Base-by-base conservation (phyloP, 2,888 invertebrate species). In the Ditula angustiorana region DNA sequence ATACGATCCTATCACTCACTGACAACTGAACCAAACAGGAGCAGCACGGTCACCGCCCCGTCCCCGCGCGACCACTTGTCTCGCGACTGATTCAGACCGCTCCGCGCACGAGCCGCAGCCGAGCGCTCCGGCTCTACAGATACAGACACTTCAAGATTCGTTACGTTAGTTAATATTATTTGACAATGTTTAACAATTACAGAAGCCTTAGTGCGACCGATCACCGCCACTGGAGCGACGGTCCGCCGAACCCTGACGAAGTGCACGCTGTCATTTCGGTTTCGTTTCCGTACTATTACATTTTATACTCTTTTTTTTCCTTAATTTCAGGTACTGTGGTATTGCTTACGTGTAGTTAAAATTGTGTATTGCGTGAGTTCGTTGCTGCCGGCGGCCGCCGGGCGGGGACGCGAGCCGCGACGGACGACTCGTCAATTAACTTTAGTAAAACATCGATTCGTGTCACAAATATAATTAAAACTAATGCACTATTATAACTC, bases 401-500 rank as follows among this genome's bases (percentile, higher is more conserved):
- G 71, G 73, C 75, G 68, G 73, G 73, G 69, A 72, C 74, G 69
- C 71, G 70, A 66, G 73, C 77, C 73, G 71, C 76, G 80, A 74
- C 84, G 78, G 86, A 90, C 90, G 84, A 81, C 83, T 83, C 81
- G 61, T 86, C 89, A 89, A 89, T 89, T 81, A 88, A 90, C 87
- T 90, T 88, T 85, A 90, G 90, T 88, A 89, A 90, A 91, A 92
- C 91, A 90, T 91, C 85, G 89, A 90, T 88, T 88, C 90, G 90
- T 90, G 89, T 90, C 90, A 87, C 90, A 88, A 88, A 90, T 90
- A 90, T 90, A 88, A 91, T 90, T 90, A 90, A 90, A 90, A 87
- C 90, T 90, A 90, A 88, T 89, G 84, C 82, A 91, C 90, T 90
- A 89, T 88, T 88, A 90, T 88, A 91, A 87, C 87, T 90, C 87